Evolutionary conservation across 2,113 vertebrate genomes (phyloP).

Genomic region (Percina caprodes): DNA sequence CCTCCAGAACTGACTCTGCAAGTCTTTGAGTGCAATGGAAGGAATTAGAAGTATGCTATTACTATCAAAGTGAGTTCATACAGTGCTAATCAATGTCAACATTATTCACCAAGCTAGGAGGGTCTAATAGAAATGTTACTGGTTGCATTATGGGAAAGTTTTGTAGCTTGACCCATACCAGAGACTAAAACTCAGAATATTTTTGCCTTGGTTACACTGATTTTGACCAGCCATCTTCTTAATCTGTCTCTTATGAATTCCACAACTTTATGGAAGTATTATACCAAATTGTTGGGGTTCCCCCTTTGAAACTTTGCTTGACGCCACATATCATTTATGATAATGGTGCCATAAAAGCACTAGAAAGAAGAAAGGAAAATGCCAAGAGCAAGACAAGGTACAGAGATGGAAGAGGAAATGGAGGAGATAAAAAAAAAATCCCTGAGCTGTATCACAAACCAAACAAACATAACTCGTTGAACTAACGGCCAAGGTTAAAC

Average conservation of each 20-base stretch:
- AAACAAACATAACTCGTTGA: too few relatives aligned
- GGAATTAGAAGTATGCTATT: conserved; percentile 64
- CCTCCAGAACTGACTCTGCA: conserved; percentile 68
- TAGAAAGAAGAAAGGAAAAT: too few relatives aligned
- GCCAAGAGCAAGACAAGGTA: too few relatives aligned
- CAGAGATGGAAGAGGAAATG: too few relatives aligned
- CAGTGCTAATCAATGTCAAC: conserved; percentile 1
- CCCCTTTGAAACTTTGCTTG: not conserved
- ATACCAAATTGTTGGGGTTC: not conserved
- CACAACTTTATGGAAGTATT: not conserved
- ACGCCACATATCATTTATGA: too few relatives aligned
- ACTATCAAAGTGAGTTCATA: conserved; percentile 12
- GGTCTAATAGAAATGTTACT: not conserved
- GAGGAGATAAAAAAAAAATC: too few relatives aligned
- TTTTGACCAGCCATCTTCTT: not conserved
- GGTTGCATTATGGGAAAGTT: not conserved
- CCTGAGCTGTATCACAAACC: too few relatives aligned
- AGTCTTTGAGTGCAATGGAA: conserved; percentile 61
- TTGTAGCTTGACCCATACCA: not conserved
- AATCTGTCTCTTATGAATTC: not conserved
- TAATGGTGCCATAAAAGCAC: too few relatives aligned
- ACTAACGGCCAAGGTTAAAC: too few relatives aligned
- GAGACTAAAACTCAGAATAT: not conserved
- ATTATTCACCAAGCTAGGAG: not conserved
- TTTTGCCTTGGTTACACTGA: not conserved